Conservation (phyloP, 2,888 invertebrate genomes). For the Axea sp. region DNA sequence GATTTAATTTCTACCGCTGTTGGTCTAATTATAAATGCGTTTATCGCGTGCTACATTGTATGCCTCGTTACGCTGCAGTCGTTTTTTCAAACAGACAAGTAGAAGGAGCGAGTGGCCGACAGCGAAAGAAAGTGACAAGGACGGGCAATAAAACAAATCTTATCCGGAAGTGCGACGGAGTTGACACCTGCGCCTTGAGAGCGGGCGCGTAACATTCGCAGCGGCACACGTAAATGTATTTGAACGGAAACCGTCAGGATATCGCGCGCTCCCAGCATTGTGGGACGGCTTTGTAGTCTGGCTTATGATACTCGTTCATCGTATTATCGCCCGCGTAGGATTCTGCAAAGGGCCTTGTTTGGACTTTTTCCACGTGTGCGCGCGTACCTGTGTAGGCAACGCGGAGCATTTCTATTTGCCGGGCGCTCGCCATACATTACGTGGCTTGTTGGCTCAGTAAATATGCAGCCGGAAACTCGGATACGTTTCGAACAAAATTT, state of each 20-base stretch:
- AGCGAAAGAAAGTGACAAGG: constrained; percentile 16
- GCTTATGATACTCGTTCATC: constrained; percentile 40
- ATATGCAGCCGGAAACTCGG: constrained; percentile 34
- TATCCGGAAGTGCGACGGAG: constrained; percentile 71
- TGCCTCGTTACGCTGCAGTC: constrained; percentile 58
- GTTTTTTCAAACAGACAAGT: constrained; percentile 21
- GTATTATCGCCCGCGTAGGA: constrained; percentile 36
- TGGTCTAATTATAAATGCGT: constrained; percentile 58
- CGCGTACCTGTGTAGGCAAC: constrained; percentile 46
- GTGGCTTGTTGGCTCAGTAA: constrained; percentile 49
- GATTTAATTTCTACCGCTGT: constrained; percentile 51
- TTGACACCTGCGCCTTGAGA: constrained; percentile 74
- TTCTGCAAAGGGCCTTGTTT: constrained; percentile 48
- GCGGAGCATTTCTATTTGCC: constrained; percentile 25
- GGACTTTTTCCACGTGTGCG: constrained; percentile 29
- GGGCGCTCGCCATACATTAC: constrained; percentile 60
- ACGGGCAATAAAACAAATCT: constrained; percentile 49
- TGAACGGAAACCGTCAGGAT: constrained; percentile 75
- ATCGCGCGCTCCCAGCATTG: constrained; percentile 76
- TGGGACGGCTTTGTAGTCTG: constrained; percentile 73
- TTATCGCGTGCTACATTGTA: constrained; percentile 52
- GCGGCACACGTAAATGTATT: constrained; percentile 65
- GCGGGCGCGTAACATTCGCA: constrained; percentile 58
- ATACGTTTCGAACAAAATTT: background rate
- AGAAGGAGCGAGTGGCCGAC: background rate